Base-by-base conservation (phyloP, 1,140 invertebrate species). In the Galleria mellonella region DNA sequence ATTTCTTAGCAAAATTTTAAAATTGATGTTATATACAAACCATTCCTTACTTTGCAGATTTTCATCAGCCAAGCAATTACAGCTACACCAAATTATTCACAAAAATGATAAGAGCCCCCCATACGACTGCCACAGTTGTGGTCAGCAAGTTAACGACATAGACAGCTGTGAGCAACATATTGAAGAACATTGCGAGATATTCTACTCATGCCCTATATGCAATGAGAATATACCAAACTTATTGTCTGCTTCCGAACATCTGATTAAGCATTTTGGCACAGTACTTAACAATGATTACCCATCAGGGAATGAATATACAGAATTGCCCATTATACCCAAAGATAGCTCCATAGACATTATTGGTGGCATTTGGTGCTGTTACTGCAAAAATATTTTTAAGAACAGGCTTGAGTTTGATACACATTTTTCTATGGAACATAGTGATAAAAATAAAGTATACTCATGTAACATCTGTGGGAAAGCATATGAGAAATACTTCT, bases 171-270 rank as follows among this genome's bases (percentile, higher is more conserved):
- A 70, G 37, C 10, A 48, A 13, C 81, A 84, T 39, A 59, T 77
- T 11, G 75, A 79, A 31, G 33, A 73, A 37, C 74, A 81, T 43
- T 57, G 56, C 15, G 48, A 46, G 0, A 54, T 54, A 7, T 43
- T 56, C 17, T 77, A 77, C 47, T 52, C 57, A 1, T 83, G 81
- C 40, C 76, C 76, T 1, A 72, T 84, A 17, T 84, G 81, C 46
- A 66, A 70, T 8, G 64, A 77, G 30, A 62, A 54, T 9, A 63
- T 71, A 30, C 43, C 51, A 0, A 56, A 55, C 32, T 70, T 68
- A 32, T 43, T 62, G 2, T 57, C 66, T 9, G 68, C 70, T n/a
- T 29, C 44, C 1, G 53, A 67, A 14, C 81, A 84, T 45, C 45
- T 84, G 1, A 66, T 56, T 8, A 62, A 66, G 30, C 81, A 84